Evolutionary conservation across 2,797 vertebrate species (phyloP).

Genomic region (Hippoglossus hippoglossus): DNA sequence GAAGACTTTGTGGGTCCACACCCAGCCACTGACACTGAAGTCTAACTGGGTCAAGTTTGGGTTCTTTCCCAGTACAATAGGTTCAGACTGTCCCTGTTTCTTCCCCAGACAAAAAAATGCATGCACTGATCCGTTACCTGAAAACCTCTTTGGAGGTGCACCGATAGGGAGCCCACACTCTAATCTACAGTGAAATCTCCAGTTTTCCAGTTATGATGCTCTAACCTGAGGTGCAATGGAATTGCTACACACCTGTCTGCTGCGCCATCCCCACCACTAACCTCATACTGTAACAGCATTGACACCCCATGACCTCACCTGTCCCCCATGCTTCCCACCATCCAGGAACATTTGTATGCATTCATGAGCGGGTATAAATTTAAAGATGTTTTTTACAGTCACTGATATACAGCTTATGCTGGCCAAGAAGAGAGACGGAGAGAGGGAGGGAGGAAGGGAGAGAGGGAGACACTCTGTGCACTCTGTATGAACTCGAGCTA

Average conservation of each 20-base stretch:
- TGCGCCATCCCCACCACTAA: conserved; percentile 9
- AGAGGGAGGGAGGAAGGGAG: conserved; percentile 20
- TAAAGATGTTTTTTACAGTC: conserved; percentile 67
- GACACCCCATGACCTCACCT: conserved; percentile 64
- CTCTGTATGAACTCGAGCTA: conserved; percentile 78
- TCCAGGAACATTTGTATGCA: conserved; percentile 73
- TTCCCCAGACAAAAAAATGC: too few species aligned
- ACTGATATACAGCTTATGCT: conserved; percentile 66
- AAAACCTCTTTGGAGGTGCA: not conserved
- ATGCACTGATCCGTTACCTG: not conserved
- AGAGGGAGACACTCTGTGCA: conserved; percentile 57
- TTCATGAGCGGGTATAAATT: conserved; percentile 78
- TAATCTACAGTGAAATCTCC: not conserved
- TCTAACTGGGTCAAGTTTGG: too few species aligned
- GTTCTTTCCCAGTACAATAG: too few species aligned
- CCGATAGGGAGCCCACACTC: conserved; percentile 6
- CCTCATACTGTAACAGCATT: conserved; percentile 31
- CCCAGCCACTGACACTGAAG: too few species aligned
- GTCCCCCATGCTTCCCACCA: conserved; percentile 54
- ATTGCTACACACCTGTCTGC: conserved; percentile 30
- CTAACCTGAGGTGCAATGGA: conserved; percentile 1
- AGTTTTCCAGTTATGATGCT: conserved; percentile 15
- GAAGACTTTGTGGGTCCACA: not conserved
- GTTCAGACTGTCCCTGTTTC: too few species aligned
- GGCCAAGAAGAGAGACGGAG: conserved; percentile 31